These are phyloP conservation scores for Tenthredo notha DNA, from an alignment of 2,888 invertebrate species.

Conservation along the genomic window DNA sequence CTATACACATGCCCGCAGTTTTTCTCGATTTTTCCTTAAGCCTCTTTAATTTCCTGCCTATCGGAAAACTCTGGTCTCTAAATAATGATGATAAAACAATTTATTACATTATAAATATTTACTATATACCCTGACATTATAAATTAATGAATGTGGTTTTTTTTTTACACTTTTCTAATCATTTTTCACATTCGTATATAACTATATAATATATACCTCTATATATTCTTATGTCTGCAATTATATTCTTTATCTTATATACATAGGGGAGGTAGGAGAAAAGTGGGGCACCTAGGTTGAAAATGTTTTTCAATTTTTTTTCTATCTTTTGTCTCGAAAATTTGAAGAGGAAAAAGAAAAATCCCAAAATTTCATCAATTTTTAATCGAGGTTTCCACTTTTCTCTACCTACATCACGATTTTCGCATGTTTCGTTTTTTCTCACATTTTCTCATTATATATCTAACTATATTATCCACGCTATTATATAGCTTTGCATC, in stretches of 20 bases:
- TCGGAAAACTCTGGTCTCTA: background rate
- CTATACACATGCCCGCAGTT: background rate
- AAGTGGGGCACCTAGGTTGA: no score
- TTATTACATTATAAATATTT: background rate
- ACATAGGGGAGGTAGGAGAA: no score
- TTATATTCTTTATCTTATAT: background rate
- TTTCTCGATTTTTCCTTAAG: background rate
- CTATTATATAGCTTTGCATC: background rate
- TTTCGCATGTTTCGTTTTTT: constrained; percentile 27
- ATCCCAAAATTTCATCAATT: no score
- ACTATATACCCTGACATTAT: background rate
- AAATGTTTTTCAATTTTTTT: no score
- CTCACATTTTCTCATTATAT: constrained; percentile 7
- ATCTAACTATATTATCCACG: background rate
- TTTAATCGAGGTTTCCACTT: no score
- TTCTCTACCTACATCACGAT: background rate
- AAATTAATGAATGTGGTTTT: background rate
- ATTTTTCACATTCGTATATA: background rate
- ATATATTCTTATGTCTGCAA: background rate
- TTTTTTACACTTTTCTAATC: background rate
- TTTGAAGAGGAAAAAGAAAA: no score
- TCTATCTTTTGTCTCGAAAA: no score
- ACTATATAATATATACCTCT: background rate
- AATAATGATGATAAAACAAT: background rate
- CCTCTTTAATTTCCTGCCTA: background rate